A percentile compares a stretch with the other conserved stretches of the same genome.
Conservation (phyloP, 1,140 invertebrate genomes). For the Apis cerana region DNA sequence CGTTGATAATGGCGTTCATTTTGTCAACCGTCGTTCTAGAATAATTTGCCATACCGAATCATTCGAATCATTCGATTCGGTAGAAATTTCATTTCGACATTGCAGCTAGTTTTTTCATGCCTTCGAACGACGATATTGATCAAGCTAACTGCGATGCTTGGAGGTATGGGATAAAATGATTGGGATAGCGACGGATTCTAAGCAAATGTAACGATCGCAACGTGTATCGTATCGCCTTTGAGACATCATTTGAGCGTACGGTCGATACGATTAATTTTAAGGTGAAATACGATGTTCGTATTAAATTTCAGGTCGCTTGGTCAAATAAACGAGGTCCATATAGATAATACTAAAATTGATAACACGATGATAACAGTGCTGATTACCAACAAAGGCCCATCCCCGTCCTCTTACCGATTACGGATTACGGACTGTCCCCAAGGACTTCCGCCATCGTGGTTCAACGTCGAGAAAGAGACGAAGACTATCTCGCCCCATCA, state of each 20-base stretch:
- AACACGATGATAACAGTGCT: conserved; percentile 75
- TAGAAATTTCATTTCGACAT: too few relatives aligned
- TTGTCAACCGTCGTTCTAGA: too few relatives aligned
- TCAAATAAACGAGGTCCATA: conserved; percentile 77
- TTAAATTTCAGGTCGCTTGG: conserved; percentile 65
- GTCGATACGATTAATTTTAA: not conserved
- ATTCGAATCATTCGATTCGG: too few relatives aligned
- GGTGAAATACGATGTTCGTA: not conserved
- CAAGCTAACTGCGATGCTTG: too few relatives aligned
- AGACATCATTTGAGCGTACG: not conserved
- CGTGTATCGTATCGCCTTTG: not conserved
- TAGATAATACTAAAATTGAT: conserved; percentile 73
- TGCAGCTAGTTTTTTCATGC: too few relatives aligned
- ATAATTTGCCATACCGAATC: too few relatives aligned
- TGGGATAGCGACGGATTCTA: too few relatives aligned
- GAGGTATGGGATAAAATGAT: too few relatives aligned
- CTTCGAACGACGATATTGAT: too few relatives aligned
- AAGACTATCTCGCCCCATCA: conserved; percentile 76
- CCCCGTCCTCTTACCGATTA: conserved; percentile 72
- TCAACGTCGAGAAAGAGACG: conserved; percentile 70
- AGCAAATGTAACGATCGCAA: too few relatives aligned
- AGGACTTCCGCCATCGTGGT: conserved; percentile 75
- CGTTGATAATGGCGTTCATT: too few relatives aligned
- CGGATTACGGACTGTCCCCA: conserved; percentile 77
- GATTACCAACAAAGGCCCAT: conserved; percentile 77